These are phyloP conservation scores for Spea bombifrons DNA, from an alignment of 2,113 vertebrate species.

Conservation along the genomic window DNA sequence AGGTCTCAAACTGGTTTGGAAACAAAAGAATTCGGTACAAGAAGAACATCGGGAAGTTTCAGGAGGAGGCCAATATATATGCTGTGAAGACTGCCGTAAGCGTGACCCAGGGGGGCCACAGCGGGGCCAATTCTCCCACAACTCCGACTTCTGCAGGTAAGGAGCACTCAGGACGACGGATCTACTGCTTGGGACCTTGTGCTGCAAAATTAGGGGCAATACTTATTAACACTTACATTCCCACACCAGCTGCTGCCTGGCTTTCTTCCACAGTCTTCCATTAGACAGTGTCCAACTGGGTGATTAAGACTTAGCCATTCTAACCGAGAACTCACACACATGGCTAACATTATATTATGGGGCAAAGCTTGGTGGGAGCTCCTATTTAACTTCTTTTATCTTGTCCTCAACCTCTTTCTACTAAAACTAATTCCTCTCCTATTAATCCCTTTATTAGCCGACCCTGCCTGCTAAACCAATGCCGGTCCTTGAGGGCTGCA, in stretches of 20 bases:
- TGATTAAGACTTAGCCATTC: too few species aligned
- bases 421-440: too few species aligned
- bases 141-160: conserved; percentile 69
- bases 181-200: neutral
- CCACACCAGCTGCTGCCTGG: neutral
- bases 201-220: neutral
- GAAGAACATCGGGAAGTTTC: conserved; percentile 92
- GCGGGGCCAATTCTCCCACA: conserved; percentile 80
- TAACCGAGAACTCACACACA: too few species aligned
- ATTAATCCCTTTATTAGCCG: too few species aligned
- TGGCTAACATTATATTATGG: too few species aligned
- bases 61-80: conserved; percentile 89
- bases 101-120: conserved; percentile 69
- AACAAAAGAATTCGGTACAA: conserved; percentile 93
- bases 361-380: too few species aligned
- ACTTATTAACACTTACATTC: neutral
- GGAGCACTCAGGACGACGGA: neutral
- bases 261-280: too few species aligned
- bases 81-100: conserved; percentile 87
- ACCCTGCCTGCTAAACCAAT: too few species aligned
- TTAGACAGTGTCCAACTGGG: too few species aligned
- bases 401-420: too few species aligned
- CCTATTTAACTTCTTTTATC: too few species aligned
- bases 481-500: too few species aligned
- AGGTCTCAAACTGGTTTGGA: conserved; percentile 95